Base-by-base conservation (phyloP, 2,113 vertebrate genomes). In the Chrysochloris asiatica region DNA sequence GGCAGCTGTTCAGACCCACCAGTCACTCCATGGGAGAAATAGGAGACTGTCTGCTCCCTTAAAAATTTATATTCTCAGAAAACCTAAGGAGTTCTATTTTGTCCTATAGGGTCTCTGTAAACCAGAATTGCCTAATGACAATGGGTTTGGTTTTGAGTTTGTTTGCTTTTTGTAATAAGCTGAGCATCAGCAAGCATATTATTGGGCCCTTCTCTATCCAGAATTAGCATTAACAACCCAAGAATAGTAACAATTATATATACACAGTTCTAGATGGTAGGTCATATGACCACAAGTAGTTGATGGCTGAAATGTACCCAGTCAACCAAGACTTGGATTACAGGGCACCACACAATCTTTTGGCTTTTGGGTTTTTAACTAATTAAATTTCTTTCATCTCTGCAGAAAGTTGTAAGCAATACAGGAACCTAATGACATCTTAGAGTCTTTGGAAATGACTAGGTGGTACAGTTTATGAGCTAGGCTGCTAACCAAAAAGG, bases 121-220 rank as follows among this genome's bases (percentile, higher is more conserved):
- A 21, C 21, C 52, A 54, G 52, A 54, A 16, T 21, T 54, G 21
- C 14, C 7, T 13, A 16, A 21, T 54, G 52, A 21, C 52, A 54
- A 21, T 54, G 21, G 14, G 8, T 54, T 54, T 54, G 52, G 52
- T 54, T n/a, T 54, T 54, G 52, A 54, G 52, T 54, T 21, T 54
- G 14, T 54, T 54, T 54, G 14, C 52, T 54, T 21, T 54, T 54
- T 54, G 14, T 21, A 65, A 8, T 0, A 8, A 54, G 30, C 8
- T 13, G 2, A 1, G 8, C 14, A 0, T 26, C 0, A 0, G 52
- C 1, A 2, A 22, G 24, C 5, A 0, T 0, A 19, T 1, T 2
- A 11, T 38, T 22, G 22, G 76, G 65, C 67, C 61, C 43, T 10
- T 0, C 56, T 4, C 8, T 19, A 41, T 36, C 45, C 61, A 38